Evolutionary conservation across 2,113 vertebrate species (phyloP).

Genomic region (Artemisiospiza belli): DNA sequence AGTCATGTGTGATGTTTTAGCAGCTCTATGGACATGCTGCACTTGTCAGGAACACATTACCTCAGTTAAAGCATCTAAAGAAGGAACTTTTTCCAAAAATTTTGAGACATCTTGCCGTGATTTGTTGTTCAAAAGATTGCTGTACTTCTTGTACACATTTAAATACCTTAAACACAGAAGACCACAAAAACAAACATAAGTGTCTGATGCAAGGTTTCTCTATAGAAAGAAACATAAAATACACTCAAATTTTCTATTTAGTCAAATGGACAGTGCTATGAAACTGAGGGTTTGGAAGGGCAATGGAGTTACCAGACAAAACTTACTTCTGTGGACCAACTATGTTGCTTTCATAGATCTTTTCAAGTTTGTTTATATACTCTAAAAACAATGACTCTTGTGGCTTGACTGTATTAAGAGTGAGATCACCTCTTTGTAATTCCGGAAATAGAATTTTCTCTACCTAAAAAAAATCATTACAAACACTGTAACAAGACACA

Average conservation of each 20-base stretch:
- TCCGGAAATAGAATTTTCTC: slow-evolving; percentile 83
- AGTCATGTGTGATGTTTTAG: background rate
- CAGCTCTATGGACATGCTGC: background rate
- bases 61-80: slow-evolving; percentile 78
- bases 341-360: slow-evolving; percentile 82
- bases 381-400: slow-evolving; percentile 82
- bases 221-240: background rate
- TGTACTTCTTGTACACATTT: slow-evolving; percentile 83
- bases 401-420: slow-evolving; percentile 75
- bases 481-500: background rate
- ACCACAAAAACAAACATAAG: background rate
- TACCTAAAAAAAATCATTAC: slow-evolving; percentile 75
- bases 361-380: slow-evolving; percentile 73
- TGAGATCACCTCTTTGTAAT: slow-evolving; percentile 68
- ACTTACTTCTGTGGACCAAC: slow-evolving; percentile 86
- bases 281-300: background rate
- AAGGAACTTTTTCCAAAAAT: slow-evolving; percentile 82
- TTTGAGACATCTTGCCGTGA: slow-evolving; percentile 73
- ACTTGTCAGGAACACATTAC: slow-evolving; percentile 61
- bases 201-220: background rate
- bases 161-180: slow-evolving; percentile 82
- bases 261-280: background rate
- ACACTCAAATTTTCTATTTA: background rate
- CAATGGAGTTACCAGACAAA: background rate
- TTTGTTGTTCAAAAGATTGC: slow-evolving; percentile 77